Evolutionary conservation across 2,797 vertebrate species (phyloP), one percentile per base, ranked within the genome.

Genomic region (Squalus acanthias): DNA sequence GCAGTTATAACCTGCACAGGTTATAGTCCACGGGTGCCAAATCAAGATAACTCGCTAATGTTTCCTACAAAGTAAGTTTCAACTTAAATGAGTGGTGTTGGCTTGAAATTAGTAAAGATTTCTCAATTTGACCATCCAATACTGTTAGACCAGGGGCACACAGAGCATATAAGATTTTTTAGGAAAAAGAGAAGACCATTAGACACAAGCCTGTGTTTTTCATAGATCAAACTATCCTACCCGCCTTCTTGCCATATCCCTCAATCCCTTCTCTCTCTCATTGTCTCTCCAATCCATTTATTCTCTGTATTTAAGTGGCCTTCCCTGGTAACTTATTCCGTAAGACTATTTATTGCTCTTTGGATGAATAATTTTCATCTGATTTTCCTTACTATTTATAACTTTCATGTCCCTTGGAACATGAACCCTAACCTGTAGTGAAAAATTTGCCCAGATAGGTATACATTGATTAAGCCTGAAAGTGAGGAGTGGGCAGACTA

Each of bases 41-140:
- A 98, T 97, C 99, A 99, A 97, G 99, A 98, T 98, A 98, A 98
- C 97, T 98, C 99, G 97, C 99, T 99, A 97, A 98, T 99, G 97
- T 99, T 99, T 98, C 99, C 99, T 98, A 98, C 98, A 98, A 99
- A 98, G 99, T 99, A 98, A 99, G 99, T 98, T 70, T 17, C 97
- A 96, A 82, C 20, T 65, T 67, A 57, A 74, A 33, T 65, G 17
- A 46, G 29, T 67, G 4, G 3, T 60, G 50, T 65, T 96, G 26
- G 7, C 60, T 57, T 82, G 57, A 79, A 53, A 29, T 76, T 96
- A 15, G 15, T 33, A 33, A 79, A 15, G 29, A 0, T 67, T 67
- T 96, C 33, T 96, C 39, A 72, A 24, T 74, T 72, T 33, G 2
- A 20, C 12, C 50, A 76, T 94, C n/a, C n/a, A 79, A 60, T 33